A percentile compares a stretch with the other conserved stretches of the same genome.
Conservation (phyloP, 2,113 vertebrate species). For the Austrofundulus limnaeus region DNA sequence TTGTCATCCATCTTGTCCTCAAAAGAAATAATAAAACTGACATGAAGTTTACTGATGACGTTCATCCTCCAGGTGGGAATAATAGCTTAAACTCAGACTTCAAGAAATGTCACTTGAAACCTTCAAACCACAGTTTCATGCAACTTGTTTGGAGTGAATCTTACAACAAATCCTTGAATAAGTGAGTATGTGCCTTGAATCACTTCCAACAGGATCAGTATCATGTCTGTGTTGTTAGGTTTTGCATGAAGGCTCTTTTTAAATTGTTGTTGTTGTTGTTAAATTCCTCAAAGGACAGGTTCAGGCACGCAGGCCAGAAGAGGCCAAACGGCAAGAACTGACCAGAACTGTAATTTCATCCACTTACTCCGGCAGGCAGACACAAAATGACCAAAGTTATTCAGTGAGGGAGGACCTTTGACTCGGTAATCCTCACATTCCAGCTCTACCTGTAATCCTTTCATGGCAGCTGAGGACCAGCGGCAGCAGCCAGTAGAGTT, state of each 20-base stretch:
- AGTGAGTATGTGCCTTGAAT: constrained; percentile 3
- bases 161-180: background rate
- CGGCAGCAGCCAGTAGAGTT: constrained; percentile 59
- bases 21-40: background rate
- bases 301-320: constrained; percentile 19
- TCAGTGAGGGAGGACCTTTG: background rate
- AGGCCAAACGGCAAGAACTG: constrained; percentile 12
- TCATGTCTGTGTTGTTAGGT: background rate
- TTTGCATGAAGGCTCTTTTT: background rate
- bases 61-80: background rate
- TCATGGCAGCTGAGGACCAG: constrained; percentile 43
- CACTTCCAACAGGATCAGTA: background rate
- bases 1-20: background rate
- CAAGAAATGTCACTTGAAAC: background rate
- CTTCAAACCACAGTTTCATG: background rate
- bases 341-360: background rate
- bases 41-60: background rate
- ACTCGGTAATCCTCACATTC: constrained; percentile 2
- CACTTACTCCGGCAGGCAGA: background rate
- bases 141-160: constrained; percentile 3
- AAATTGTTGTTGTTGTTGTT: background rate
- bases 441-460: constrained; percentile 66
- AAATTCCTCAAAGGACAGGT: constrained; percentile 47
- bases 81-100: background rate
- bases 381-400: constrained; percentile 1